Percentiles rank a stretch among this genome's conserved stretches.
These are phyloP conservation scores for Automeris io DNA, from an alignment of 2,888 invertebrate genomes.

Conservation along the genomic window DNA sequence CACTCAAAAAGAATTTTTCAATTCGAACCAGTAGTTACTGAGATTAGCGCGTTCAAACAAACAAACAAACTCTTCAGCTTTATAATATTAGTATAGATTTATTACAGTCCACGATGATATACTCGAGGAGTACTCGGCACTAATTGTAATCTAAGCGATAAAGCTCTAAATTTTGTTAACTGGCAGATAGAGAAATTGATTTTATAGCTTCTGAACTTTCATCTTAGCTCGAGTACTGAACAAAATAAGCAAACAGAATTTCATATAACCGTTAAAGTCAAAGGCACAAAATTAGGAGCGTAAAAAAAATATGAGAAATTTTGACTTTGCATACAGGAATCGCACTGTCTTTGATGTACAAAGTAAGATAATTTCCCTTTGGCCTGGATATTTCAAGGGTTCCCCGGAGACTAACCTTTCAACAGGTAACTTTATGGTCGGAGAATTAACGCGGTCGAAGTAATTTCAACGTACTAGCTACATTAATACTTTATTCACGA, in stretches of 20 bases:
- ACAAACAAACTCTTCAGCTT: too few relatives aligned
- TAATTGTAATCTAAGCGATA: constrained; percentile 10
- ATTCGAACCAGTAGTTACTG: too few relatives aligned
- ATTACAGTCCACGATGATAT: too few relatives aligned
- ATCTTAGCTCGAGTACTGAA: constrained; percentile 5
- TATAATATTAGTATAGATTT: too few relatives aligned
- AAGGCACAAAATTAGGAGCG: constrained; percentile 14
- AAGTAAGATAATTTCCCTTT: constrained; percentile 53
- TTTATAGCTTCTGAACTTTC: constrained; percentile 6
- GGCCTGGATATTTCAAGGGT: constrained; percentile 49
- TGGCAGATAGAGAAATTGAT: constrained; percentile 4
- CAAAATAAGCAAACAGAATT: constrained; percentile 12
- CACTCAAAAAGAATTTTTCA: too few relatives aligned
- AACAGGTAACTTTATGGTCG: constrained; percentile 63
- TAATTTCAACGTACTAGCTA: constrained; percentile 43
- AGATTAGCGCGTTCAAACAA: too few relatives aligned
- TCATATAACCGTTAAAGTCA: constrained; percentile 19
- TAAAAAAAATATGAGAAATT: constrained; percentile 21
- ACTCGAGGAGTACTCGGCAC: constrained; percentile 12
- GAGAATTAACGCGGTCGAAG: constrained; percentile 60
- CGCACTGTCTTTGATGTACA: constrained; percentile 41
- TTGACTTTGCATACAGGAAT: constrained; percentile 19
- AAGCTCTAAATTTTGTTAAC: constrained; percentile 1
- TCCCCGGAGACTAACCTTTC: constrained; percentile 38
- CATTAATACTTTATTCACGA: constrained; percentile 37